Evolutionary conservation across 2,113 vertebrate species (phyloP).

Genomic region (Pteruthius melanotis): DNA sequence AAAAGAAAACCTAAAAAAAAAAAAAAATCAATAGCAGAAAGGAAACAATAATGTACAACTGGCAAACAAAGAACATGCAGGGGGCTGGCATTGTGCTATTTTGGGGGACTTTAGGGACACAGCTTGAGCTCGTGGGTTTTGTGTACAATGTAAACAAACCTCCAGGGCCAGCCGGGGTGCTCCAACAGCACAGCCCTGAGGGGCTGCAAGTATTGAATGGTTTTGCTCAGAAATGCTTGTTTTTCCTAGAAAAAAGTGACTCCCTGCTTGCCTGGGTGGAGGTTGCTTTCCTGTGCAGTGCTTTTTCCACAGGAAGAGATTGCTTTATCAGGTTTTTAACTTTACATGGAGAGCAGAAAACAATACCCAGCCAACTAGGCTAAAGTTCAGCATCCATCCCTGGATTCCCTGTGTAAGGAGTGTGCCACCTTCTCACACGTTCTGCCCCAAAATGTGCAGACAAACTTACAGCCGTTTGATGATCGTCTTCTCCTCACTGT

Average conservation of each 20-base stretch:
- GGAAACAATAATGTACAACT: neutral
- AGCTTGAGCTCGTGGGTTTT: neutral
- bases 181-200: neutral
- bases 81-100: neutral
- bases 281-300: neutral
- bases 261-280: neutral
- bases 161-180: neutral
- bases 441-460: neutral
- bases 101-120: neutral
- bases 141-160: neutral
- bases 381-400: neutral
- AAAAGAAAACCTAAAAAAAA: slow-evolving; percentile 70
- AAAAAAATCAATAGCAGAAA: neutral
- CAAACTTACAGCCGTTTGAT: slow-evolving; percentile 85
- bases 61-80: neutral
- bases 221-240: neutral
- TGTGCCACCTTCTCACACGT: neutral
- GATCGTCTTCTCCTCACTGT: slow-evolving; percentile 79
- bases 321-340: neutral
- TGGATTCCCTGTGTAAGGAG: neutral
- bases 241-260: neutral
- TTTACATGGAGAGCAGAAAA: neutral
- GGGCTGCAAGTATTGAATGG: neutral
- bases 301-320: slow-evolving; percentile 6
- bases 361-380: neutral